phyloP scores from a whole-genome alignment of 2,797 vertebrate genomes.

The Podarcis siculus region DNA sequence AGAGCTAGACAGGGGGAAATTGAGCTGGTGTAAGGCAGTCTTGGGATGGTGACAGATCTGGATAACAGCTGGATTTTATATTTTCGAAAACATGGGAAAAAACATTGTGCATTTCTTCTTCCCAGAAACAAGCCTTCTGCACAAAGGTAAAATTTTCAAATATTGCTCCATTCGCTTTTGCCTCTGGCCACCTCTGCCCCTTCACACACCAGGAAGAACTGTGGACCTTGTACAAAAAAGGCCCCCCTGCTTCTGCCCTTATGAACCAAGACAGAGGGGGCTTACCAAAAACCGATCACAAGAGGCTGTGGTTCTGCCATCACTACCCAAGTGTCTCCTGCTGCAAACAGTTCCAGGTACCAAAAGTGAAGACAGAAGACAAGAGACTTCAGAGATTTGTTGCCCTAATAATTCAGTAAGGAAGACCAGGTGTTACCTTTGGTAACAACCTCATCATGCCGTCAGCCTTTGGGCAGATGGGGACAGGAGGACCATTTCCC shows the following conservation, averaged over 20 bases:
- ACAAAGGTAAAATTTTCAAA: too few relatives aligned
- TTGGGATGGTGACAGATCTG: too few relatives aligned
- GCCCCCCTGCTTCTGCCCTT: not conserved
- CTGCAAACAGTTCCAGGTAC: not conserved
- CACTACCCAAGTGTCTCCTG: not conserved
- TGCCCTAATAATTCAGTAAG: not conserved
- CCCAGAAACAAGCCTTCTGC: not conserved
- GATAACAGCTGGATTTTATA: not conserved
- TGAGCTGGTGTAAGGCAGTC: too few relatives aligned
- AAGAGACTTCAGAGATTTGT: not conserved
- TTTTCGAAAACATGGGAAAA: too few relatives aligned
- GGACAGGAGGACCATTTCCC: not conserved
- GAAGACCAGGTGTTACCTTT: accelerated
- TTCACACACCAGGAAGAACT: too few relatives aligned
- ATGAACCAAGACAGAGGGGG: not conserved
- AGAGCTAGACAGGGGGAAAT: too few relatives aligned
- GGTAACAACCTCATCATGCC: not conserved
- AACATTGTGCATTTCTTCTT: too few relatives aligned
- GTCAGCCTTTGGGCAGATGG: accelerated
- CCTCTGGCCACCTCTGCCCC: too few relatives aligned
- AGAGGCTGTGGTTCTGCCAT: not conserved
- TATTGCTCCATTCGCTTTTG: too few relatives aligned
- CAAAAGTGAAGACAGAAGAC: not conserved
- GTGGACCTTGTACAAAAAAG: too few relatives aligned
- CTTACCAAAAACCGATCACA: not conserved